Percentiles rank a stretch among this genome's conserved stretches.
Conservation (phyloP, 2,113 vertebrate genomes). For the Trematomus loennbergii region DNA sequence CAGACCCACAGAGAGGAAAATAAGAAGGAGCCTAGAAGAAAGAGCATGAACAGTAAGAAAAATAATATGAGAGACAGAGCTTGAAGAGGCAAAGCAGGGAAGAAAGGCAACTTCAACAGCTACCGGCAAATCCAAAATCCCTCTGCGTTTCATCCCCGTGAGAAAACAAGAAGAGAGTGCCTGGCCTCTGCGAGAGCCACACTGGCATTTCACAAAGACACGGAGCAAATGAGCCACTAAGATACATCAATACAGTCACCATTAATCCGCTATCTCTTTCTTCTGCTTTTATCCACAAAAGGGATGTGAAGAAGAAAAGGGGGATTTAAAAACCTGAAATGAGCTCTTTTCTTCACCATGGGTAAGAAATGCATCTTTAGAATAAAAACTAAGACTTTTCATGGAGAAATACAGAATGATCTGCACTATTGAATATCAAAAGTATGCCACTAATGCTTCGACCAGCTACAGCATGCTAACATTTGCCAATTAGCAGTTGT, state of each 20-base stretch:
- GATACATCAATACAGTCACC: slow-evolving; percentile 40
- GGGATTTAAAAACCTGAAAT: background rate
- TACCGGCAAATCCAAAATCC: slow-evolving; percentile 34
- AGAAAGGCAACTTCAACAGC: slow-evolving; percentile 46
- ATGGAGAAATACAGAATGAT: slow-evolving; percentile 7
- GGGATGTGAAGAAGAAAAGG: background rate
- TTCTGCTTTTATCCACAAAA: slow-evolving; percentile 41
- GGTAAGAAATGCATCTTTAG: slow-evolving; percentile 8
- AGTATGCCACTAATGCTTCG: background rate
- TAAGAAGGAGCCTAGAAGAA: slow-evolving; percentile 8
- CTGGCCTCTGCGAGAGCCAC: slow-evolving; percentile 17
- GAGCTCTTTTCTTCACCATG: background rate
- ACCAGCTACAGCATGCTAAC: background rate
- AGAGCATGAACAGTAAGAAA: slow-evolving; percentile 27
- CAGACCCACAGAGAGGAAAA: slow-evolving; percentile 8
- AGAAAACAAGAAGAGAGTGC: slow-evolving; percentile 31
- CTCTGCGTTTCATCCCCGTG: slow-evolving; percentile 33
- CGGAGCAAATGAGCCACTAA: slow-evolving; percentile 48
- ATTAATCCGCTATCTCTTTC: slow-evolving; percentile 55
- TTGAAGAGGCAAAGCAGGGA: slow-evolving; percentile 10
- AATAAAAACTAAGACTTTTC: slow-evolving; percentile 22
- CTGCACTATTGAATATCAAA: slow-evolving; percentile 39
- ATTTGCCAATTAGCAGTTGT: background rate
- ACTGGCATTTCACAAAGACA: slow-evolving; percentile 47
- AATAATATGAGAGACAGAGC: slow-evolving; percentile 2